These are phyloP conservation scores for Gallinago nigripennis DNA, from an alignment of 2,797 vertebrate genomes.

Conservation along the genomic window DNA sequence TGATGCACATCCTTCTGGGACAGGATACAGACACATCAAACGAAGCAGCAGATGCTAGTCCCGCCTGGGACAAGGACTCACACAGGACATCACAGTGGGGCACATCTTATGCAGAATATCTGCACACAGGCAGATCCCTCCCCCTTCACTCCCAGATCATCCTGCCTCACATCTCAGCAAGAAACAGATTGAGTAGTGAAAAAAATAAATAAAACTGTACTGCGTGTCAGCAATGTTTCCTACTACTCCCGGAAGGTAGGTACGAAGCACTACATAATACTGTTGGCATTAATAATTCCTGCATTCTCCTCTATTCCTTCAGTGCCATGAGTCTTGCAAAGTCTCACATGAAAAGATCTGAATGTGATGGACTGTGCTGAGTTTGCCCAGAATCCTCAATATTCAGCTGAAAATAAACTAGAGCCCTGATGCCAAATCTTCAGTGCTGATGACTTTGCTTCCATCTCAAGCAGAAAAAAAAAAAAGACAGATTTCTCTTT, in stretches of 20 bases:
- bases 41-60: background rate
- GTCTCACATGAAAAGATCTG: conserved; percentile 22
- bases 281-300: conserved; percentile 35
- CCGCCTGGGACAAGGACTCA: background rate
- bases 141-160: background rate
- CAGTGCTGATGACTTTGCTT: conserved; percentile 38
- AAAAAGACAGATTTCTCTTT: conserved; percentile 31
- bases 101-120: background rate
- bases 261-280: conserved; percentile 17
- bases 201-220: conserved; percentile 50
- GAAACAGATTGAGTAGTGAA: conserved; percentile 19
- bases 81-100: background rate
- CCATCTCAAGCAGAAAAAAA: conserved; percentile 24
- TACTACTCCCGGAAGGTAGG: background rate
- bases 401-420: conserved; percentile 56
- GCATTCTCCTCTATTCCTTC: conserved; percentile 1
- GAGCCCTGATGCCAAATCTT: conserved; percentile 21
- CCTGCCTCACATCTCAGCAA: background rate
- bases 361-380: conserved; percentile 33
- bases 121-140: background rate
- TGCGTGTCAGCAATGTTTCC: conserved; percentile 9
- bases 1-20: background rate
- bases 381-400: conserved; percentile 54
- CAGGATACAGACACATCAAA: background rate
- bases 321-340: conserved; percentile 30